Percentiles rank a stretch among this genome's conserved stretches.
Conservation (phyloP, 2,888 invertebrate genomes). For the Drosophila meridionalis region DNA sequence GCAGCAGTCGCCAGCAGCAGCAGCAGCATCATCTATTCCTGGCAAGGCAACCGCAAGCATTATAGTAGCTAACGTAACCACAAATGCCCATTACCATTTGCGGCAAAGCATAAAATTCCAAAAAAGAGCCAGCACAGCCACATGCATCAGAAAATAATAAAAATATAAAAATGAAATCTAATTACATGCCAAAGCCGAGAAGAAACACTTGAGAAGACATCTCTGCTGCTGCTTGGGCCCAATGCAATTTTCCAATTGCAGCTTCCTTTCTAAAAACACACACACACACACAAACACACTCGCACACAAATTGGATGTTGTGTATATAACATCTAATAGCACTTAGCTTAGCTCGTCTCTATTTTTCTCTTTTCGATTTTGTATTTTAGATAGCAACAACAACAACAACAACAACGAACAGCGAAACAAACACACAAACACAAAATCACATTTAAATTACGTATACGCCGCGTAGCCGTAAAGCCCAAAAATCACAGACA, state of each 20-base stretch:
- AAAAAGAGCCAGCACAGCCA: background rate
- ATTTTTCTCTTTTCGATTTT: slow-evolving; percentile 49
- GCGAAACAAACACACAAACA: slow-evolving; percentile 21
- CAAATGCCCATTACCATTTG: slow-evolving; percentile 55
- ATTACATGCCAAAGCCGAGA: slow-evolving; percentile 50
- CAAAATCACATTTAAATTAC: slow-evolving; percentile 74
- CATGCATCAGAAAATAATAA: slow-evolving; percentile 38
- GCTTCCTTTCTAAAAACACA: slow-evolving; percentile 72
- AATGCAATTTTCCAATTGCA: slow-evolving; percentile 40
- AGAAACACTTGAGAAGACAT: slow-evolving; percentile 18
- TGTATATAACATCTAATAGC: slow-evolving; percentile 46
- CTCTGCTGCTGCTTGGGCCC: slow-evolving; percentile 26
- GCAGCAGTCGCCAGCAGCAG: background rate
- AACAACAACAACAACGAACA: slow-evolving; percentile 11
- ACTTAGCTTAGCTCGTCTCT: slow-evolving; percentile 46
- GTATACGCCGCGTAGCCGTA: slow-evolving; percentile 66
- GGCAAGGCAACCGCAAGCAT: slow-evolving; percentile 14
- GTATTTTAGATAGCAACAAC: slow-evolving; percentile 55
- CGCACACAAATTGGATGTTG: slow-evolving; percentile 26
- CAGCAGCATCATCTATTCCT: slow-evolving; percentile 13
- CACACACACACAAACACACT: slow-evolving; percentile 5
- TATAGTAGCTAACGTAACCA: slow-evolving; percentile 20
- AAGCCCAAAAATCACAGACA: slow-evolving; percentile 68
- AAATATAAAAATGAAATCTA: slow-evolving; percentile 64
- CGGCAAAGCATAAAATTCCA: slow-evolving; percentile 38